Evolutionary conservation across 2,113 vertebrate genomes (phyloP), one percentile per base, ranked within the genome.

Genomic region (Ondatra zibethicus): DNA sequence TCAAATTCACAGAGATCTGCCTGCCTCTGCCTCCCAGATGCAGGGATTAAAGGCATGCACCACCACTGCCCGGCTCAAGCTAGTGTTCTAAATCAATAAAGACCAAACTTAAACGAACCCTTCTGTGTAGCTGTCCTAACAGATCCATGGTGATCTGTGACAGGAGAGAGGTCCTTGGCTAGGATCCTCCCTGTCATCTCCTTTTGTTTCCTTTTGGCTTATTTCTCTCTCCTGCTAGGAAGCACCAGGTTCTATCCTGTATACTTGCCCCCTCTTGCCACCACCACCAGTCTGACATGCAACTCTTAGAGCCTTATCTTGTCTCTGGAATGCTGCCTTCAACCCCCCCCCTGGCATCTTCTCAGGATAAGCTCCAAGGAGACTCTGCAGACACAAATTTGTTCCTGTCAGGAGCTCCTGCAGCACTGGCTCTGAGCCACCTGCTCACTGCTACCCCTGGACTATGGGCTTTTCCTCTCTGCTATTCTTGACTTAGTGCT

Each of bases 361-460:
- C 36, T 7, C 27, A 36, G 82, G 52, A 58, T 33, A 21, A 10
- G 5, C 31, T 14, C 55, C 29, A 85, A n/a, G 58, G 27, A 27
- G 21, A 42, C 36, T 33, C n/a, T 19, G 61, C 16, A 42, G 45
- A 36, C 2, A 1, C 1, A 5, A n/a, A 7, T 2, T 0, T 6
- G 27, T 47, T 58, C 76, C 39, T 58, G 6, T 19, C 27, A 19
- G 19, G 23, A 3, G 0, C 14, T 27, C n/a, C 1, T 6, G 19
- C 3, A 68, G 91, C 42, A 16, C 31, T 0, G 1, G 31, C 19
- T 12, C 5, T 0, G 82, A 58, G 36, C 1, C 0, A 2, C 5
- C 70, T 2, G 25, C 50, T 14, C 3, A 29, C 42, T 3, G 11
- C 39, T 45, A 5, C 4, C 21, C 68, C 23, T 5, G 36, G 13